Conservation (phyloP, 2,888 invertebrate species). For the Apomyelois bistriatella region DNA sequence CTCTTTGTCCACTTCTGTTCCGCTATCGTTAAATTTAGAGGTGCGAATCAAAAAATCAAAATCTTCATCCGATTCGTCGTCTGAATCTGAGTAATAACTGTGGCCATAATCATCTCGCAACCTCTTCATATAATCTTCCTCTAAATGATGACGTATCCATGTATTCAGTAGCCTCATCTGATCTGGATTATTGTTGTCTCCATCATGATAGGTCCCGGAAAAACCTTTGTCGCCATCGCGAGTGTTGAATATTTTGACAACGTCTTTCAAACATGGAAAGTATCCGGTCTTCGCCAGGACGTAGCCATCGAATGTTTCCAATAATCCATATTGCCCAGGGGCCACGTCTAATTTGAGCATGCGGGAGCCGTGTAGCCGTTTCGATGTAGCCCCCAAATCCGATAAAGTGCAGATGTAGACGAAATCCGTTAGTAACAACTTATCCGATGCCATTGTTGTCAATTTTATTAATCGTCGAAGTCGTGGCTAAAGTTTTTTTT, state of each 20-base stretch:
- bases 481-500: no score
- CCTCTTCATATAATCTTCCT: not conserved
- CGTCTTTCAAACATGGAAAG: not conserved
- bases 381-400: not conserved
- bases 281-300: not conserved
- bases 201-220: not conserved
- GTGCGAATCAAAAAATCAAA: no score
- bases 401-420: not conserved
- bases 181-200: not conserved
- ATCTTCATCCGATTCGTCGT: not conserved
- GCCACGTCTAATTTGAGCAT: not conserved
- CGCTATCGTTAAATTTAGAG: not conserved
- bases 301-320: not conserved
- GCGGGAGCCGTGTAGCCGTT: not conserved
- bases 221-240: not conserved
- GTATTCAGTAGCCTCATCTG: not conserved
- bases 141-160: not conserved
- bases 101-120: no score
- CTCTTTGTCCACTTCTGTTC: not conserved
- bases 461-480: no score
- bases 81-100: not conserved
- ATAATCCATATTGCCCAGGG: not conserved
- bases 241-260: not conserved
- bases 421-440: not conserved
- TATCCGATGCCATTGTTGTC: not conserved